These are phyloP conservation scores for Eonycteris spelaea DNA, from an alignment of 2,113 vertebrate species.

Conservation along the genomic window DNA sequence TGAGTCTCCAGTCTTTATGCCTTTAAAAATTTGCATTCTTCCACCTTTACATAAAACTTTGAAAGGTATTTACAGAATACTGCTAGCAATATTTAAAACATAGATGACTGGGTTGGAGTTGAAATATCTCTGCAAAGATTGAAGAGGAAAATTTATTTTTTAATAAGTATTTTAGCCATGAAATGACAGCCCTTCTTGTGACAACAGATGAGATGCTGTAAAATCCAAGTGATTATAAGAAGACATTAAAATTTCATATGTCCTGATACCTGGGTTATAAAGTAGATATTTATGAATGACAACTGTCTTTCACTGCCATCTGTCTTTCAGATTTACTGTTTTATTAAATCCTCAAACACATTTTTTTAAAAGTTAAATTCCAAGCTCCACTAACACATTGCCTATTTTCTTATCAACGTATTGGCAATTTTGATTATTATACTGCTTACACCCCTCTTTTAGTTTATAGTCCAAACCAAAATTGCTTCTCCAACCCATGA, in stretches of 20 bases:
- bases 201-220: neutral
- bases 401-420: constrained; percentile 4
- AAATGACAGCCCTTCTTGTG: neutral
- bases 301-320: neutral
- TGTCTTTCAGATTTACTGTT: neutral
- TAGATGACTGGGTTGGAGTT: neutral
- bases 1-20: neutral
- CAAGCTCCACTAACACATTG: neutral
- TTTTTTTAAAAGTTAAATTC: constrained; percentile 26
- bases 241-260: neutral
- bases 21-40: constrained; percentile 31
- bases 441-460: neutral
- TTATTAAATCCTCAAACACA: neutral
- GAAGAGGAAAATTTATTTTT: neutral
- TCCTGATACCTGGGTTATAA: neutral
- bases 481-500: neutral
- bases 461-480: neutral
- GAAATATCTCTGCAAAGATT: neutral
- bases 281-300: neutral
- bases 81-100: neutral
- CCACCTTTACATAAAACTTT: neutral
- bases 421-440: neutral
- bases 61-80: neutral
- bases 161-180: neutral
- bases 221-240: constrained; percentile 16